Evolutionary conservation across 1,140 invertebrate species (phyloP).

Genomic region (Drosophila kanapiae): DNA sequence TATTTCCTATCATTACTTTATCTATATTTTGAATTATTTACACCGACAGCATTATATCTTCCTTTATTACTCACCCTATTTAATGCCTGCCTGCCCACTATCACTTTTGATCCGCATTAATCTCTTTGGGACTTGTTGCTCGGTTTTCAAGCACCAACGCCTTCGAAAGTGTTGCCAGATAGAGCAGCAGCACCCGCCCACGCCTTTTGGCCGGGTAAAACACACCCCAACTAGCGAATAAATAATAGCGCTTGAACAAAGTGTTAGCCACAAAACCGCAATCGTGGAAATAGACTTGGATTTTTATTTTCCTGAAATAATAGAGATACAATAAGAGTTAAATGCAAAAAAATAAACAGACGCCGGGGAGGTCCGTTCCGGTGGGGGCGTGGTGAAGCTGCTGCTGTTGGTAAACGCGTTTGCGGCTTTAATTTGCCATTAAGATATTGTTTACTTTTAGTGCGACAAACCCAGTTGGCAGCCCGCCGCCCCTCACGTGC

Average conservation of each 20-base stretch:
- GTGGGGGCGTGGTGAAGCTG: slow-evolving; percentile 5
- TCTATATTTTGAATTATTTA: not conserved
- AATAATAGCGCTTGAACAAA: slow-evolving; percentile 61
- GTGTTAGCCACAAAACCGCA: slow-evolving; percentile 67
- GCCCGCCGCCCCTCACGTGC: not conserved
- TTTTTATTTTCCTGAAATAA: slow-evolving; percentile 56
- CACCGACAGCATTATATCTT: not conserved
- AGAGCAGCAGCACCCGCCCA: slow-evolving; percentile 8
- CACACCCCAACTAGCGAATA: slow-evolving; percentile 54
- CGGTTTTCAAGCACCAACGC: slow-evolving; percentile 31
- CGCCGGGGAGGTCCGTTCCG: not conserved
- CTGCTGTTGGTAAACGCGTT: slow-evolving; percentile 54
- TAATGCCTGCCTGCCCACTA: slow-evolving; percentile 2
- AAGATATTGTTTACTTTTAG: slow-evolving; percentile 74
- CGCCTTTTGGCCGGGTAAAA: slow-evolving; percentile 6
- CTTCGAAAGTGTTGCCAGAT: slow-evolving; percentile 28
- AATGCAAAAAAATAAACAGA: slow-evolving; percentile 50
- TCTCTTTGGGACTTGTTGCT: not conserved
- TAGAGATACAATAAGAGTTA: slow-evolving; percentile 39
- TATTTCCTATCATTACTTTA: not conserved
- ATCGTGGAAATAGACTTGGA: slow-evolving; percentile 61
- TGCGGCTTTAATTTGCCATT: slow-evolving; percentile 80
- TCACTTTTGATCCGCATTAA: slow-evolving; percentile 5
- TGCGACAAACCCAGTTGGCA: slow-evolving; percentile 22
- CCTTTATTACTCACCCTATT: slow-evolving; percentile 10